Percentiles rank a stretch among this genome's conserved stretches.
Conservation (phyloP, 2,888 invertebrate genomes). For the Limenitis arthemis region DNA sequence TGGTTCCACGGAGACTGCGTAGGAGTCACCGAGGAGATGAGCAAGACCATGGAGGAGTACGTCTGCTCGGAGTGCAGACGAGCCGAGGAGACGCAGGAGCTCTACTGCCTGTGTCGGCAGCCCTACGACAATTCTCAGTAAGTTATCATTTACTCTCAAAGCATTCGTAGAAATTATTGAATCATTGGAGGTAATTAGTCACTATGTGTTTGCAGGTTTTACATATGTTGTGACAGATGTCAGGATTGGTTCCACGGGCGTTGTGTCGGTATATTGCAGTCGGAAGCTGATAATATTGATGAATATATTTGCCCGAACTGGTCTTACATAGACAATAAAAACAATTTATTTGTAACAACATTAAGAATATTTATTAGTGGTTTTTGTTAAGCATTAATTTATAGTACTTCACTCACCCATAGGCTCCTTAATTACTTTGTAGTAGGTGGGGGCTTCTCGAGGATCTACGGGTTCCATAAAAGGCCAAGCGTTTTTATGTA, state of each 20-base stretch:
- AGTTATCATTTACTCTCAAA: conserved; percentile 43
- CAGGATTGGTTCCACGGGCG: conserved; percentile 99
- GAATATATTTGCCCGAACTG: conserved; percentile 97
- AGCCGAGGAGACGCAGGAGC: conserved; percentile 89
- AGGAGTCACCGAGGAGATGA: conserved; percentile 92
- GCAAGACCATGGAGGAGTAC: conserved; percentile 91
- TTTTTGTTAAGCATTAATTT: not conserved
- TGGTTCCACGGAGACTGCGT: conserved; percentile 99
- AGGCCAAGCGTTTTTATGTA: conserved; percentile 97
- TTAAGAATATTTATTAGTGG: no score
- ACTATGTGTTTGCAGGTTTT: conserved; percentile 79
- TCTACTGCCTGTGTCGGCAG: conserved; percentile 96
- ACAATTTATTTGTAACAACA: no score
- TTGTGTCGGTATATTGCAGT: conserved; percentile 95
- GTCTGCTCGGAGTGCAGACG: conserved; percentile 89
- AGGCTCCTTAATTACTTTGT: conserved; percentile 94
- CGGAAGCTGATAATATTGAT: conserved; percentile 95
- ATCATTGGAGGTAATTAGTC: not conserved
- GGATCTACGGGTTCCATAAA: conserved; percentile 98
- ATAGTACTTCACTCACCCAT: conserved; percentile 81
- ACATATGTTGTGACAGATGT: conserved; percentile 98
- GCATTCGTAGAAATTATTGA: not conserved
- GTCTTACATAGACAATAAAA: no score
- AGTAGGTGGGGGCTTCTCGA: conserved; percentile 96
- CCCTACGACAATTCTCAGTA: conserved; percentile 98